A percentile compares a stretch with the other conserved stretches of the same genome.
Evolutionary conservation across 2,888 invertebrate genomes (phyloP).

Genomic region (Liopterus haemorrhoidalis): DNA sequence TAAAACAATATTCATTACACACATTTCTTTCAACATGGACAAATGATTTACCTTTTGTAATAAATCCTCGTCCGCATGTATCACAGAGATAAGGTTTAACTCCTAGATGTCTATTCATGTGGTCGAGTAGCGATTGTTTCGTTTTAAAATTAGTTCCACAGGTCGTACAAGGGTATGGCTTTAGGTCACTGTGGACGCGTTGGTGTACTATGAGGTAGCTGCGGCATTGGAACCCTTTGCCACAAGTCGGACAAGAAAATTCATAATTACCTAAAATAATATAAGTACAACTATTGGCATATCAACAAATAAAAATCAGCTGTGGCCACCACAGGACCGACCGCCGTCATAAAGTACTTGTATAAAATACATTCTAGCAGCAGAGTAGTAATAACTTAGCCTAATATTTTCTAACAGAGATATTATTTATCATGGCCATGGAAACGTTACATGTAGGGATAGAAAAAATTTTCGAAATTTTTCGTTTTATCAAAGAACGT

Average conservation of each 20-base stretch:
- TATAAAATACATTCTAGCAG: too few species aligned
- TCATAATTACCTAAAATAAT: slow-evolving; percentile 48
- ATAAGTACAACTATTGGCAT: neutral
- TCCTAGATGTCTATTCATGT: slow-evolving; percentile 55
- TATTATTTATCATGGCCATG: too few species aligned
- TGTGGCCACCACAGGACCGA: too few species aligned
- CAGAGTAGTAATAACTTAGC: too few species aligned
- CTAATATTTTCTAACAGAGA: too few species aligned
- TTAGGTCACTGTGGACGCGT: slow-evolving; percentile 54
- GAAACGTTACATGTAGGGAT: too few species aligned
- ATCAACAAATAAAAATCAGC: too few species aligned
- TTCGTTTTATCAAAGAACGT: too few species aligned
- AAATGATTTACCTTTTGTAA: slow-evolving; percentile 48
- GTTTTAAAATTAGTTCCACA: slow-evolving; percentile 56
- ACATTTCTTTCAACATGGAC: slow-evolving; percentile 4
- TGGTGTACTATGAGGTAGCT: slow-evolving; percentile 57
- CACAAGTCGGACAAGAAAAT: slow-evolving; percentile 53
- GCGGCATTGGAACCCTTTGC: slow-evolving; percentile 57
- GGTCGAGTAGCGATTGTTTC: slow-evolving; percentile 54
- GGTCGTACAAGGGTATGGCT: slow-evolving; percentile 53
- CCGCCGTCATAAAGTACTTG: too few species aligned
- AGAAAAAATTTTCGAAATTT: too few species aligned
- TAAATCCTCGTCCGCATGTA: slow-evolving; percentile 53
- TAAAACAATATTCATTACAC: slow-evolving; percentile 25
- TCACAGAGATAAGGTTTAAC: slow-evolving; percentile 56